Base-by-base conservation (phyloP, 2,888 invertebrate genomes). In the Nymphalis polychloros region DNA sequence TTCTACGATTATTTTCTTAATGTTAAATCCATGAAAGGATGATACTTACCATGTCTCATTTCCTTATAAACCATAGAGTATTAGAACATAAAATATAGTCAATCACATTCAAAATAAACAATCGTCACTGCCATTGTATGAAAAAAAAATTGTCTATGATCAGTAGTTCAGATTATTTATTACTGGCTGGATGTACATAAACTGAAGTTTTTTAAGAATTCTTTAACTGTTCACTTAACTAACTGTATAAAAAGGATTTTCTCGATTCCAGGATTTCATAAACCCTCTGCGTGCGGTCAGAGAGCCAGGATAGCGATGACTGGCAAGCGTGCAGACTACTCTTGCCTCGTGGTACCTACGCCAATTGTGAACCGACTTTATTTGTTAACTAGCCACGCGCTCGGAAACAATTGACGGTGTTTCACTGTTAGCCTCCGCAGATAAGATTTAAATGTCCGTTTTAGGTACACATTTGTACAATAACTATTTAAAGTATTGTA, bases 301-400 rank as follows among this genome's bases (percentile, higher is more conserved):
- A 77, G 72, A 84, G 92, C 88, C 84, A 84, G 90, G 88, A 87
- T 85, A 84, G 81, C 85, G 86, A 82, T 84, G 80, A 92, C 91
- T 92, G 90, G 82, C 77, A 75, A 73, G 81, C 82, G 82, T 82
- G 84, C 80, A 80, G 79, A 75, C 77, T 78, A 79, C 79, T 82
- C 81, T 79, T 82, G 84, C 83, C 82, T 81, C 79, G 79, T 81
- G 78, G 83, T 89, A 90, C 88, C 86, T 89, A 88, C 81, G 82
- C 86, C 91, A 92, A 92, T 92, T 92, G 92, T 90, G 80, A 84
- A 84, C 82, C 77, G 87, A 86, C 86, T 89, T 90, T 90, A 91
- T 90, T 90, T 87, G 87, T 86, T 90, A 89, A 91, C 90, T 85
- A 84, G 87, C 88, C 92, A 90, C 89, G 90, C 90, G 90, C 83